Base-by-base conservation (phyloP, 1,140 invertebrate genomes). In the Scaptomyza hsui region DNA sequence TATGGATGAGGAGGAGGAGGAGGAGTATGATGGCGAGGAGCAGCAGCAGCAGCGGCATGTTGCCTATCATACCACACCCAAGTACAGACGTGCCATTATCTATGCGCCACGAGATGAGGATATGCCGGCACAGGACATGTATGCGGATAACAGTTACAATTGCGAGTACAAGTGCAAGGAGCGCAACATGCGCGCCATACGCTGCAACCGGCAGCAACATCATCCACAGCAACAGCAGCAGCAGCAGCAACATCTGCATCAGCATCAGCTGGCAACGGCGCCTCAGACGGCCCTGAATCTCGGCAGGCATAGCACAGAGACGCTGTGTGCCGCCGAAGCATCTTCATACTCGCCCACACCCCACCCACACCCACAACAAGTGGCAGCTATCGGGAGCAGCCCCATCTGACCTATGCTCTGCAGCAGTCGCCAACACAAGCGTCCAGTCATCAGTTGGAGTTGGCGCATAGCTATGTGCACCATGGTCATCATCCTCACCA, bases 91-190 rank as follows among this genome's bases (percentile, higher is more conserved):
- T 0, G 82, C 82, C 1, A 45, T 86, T 29, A 74, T 86, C 45
- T 86, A 86, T 65, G 81, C 73, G 13, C 63, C 81, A 4, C 72
- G 76, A 18, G 68, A 80, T 1, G 80, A 75, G 21, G 55, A 62
- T 4, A 13, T 64, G n/a, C 62, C 70, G 5, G 61, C 29, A 9
- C 19, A 68, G 26, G 82, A 88, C 1, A 74, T 69, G 15, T 83
- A 81, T 21, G 45, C 75, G 44, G 82, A 89, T 37, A 70, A 57
- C 63, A 80, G 64, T 49, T 90, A 88, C 41, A 86, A 89, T 24
- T 91, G 89, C 69, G 82, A 90, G 32, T 91, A 85, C 68, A 91
- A 89, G 67, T 89, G 78, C 72, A 89, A 78, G 69, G 80, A 90
- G 64, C 71, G 89, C 18, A 89, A 90, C 10, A 78, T 90, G 83